Evolutionary conservation across 2,797 vertebrate species (phyloP).

Genomic region (Astyanax mexicanus): DNA sequence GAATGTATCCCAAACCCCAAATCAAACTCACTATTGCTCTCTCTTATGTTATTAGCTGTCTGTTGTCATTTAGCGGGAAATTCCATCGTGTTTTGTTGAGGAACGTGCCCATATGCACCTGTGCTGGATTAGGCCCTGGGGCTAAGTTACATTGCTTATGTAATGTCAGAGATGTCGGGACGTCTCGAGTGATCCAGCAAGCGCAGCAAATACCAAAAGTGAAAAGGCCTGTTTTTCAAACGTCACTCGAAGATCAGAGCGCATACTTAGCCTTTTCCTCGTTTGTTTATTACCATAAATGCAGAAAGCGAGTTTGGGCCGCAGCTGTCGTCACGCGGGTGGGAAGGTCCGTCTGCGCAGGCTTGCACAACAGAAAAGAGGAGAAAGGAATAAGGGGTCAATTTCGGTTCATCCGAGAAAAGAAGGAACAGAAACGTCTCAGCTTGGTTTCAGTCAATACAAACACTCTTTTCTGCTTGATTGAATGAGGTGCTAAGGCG

Average conservation of each 20-base stretch:
- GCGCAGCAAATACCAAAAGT: slow-evolving; percentile 19
- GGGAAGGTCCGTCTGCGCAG: not conserved
- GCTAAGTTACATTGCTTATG: slow-evolving; percentile 37
- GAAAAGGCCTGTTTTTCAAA: slow-evolving; percentile 11
- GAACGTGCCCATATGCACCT: slow-evolving; percentile 35
- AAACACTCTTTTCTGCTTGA: slow-evolving; percentile 39
- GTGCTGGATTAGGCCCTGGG: slow-evolving; percentile 41
- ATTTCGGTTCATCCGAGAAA: slow-evolving; percentile 42
- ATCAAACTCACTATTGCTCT: not conserved
- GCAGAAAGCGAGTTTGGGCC: slow-evolving; percentile 17
- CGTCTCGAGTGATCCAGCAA: not conserved
- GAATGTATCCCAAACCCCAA: not conserved
- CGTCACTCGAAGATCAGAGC: slow-evolving; percentile 26
- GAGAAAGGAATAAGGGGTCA: slow-evolving; percentile 23
- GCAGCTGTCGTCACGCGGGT: not conserved
- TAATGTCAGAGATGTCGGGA: slow-evolving; percentile 33
- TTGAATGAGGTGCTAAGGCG: slow-evolving; percentile 32
- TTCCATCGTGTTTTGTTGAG: slow-evolving; percentile 2
- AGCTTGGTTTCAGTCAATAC: slow-evolving; percentile 37
- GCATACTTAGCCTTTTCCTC: slow-evolving; percentile 7
- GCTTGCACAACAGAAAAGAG: slow-evolving; percentile 17
- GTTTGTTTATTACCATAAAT: slow-evolving; percentile 40
- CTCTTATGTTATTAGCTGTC: not conserved
- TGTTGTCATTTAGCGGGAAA: slow-evolving; percentile 20
- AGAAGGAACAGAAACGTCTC: slow-evolving; percentile 15